phyloP scores from a whole-genome alignment of 2,888 invertebrate species.

The Drosophila acutilabella region DNA sequence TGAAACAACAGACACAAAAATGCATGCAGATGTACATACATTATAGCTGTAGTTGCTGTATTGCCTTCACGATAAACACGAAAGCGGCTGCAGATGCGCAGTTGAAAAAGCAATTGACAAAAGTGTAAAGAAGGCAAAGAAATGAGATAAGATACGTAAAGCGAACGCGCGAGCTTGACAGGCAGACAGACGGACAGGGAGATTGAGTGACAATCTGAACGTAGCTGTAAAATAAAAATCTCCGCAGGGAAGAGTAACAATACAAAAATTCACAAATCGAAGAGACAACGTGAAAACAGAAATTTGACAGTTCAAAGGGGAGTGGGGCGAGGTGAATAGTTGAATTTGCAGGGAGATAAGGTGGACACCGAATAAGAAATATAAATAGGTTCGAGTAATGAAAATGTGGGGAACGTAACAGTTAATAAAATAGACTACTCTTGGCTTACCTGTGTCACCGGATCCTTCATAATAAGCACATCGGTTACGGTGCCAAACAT shows the following conservation, averaged over 20 bases:
- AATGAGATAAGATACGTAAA: conserved; percentile 16
- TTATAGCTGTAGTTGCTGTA: conserved; percentile 16
- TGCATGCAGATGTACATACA: conserved; percentile 1
- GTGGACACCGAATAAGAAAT: neutral
- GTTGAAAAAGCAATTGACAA: conserved; percentile 28
- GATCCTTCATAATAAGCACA: conserved; percentile 97
- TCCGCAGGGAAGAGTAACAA: conserved; percentile 20
- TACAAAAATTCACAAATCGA: conserved; percentile 5
- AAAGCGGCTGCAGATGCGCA: conserved; percentile 52
- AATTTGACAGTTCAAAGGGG: neutral
- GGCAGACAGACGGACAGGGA: neutral
- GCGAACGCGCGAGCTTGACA: neutral
- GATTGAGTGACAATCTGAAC: conserved; percentile 18
- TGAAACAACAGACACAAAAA: conserved; percentile 15
- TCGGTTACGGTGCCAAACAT: conserved; percentile 96
- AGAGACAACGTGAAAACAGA: conserved; percentile 3
- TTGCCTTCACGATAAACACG: conserved; percentile 12
- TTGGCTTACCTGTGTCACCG: conserved; percentile 93
- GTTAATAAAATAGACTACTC: conserved; percentile 54
- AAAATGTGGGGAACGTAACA: conserved; percentile 13
- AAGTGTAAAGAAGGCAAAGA: conserved; percentile 15
- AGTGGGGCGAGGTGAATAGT: conserved; percentile 1
- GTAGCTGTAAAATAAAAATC: conserved; percentile 60
- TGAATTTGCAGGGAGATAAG: conserved; percentile 9
- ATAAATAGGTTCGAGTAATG: conserved; percentile 1